phyloP scores from a whole-genome alignment of 2,888 invertebrate genomes.

The Parapristionchus giblindavisi region DNA sequence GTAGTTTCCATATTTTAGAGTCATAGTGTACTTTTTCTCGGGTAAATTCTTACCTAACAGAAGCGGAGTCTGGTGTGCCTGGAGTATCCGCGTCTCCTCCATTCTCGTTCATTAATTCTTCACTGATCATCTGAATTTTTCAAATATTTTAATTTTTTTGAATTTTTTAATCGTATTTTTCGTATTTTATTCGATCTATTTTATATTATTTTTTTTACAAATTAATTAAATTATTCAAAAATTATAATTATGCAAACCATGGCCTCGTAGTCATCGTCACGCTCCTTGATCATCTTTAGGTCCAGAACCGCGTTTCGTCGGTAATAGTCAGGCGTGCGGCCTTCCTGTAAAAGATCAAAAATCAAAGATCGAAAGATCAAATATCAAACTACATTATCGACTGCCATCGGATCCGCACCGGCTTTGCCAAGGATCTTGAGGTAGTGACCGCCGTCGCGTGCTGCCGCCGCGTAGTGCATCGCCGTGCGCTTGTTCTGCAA shows the following conservation, averaged over 20 bases:
- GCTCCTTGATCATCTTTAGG: slow-evolving; percentile 66
- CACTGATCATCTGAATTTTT: slow-evolving; percentile 51
- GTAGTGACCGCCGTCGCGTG: slow-evolving; percentile 77
- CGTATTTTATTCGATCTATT: slow-evolving; percentile 31
- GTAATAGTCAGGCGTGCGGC: slow-evolving; percentile 83
- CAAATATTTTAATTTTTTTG: background rate
- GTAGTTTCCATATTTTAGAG: background rate
- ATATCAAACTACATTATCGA: slow-evolving; percentile 81
- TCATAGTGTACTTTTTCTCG: background rate
- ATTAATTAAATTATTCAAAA: too few relatives aligned
- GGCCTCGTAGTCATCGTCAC: slow-evolving; percentile 55
- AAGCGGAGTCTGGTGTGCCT: slow-evolving; percentile 50
- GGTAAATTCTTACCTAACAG: background rate
- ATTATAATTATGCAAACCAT: slow-evolving; percentile 17
- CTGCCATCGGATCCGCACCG: slow-evolving; percentile 84
- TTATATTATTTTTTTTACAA: too few relatives aligned
- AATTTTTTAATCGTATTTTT: too few relatives aligned
- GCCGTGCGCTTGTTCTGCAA: slow-evolving; percentile 82
- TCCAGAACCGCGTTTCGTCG: slow-evolving; percentile 80
- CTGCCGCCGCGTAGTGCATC: slow-evolving; percentile 85
- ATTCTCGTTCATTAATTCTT: slow-evolving; percentile 52
- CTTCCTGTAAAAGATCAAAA: slow-evolving; percentile 75
- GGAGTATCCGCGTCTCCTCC: slow-evolving; percentile 51
- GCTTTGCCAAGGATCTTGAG: slow-evolving; percentile 78
- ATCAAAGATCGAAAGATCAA: background rate